Evolutionary conservation across 2,113 vertebrate genomes (phyloP).

Genomic region (Casuarius casuarius): DNA sequence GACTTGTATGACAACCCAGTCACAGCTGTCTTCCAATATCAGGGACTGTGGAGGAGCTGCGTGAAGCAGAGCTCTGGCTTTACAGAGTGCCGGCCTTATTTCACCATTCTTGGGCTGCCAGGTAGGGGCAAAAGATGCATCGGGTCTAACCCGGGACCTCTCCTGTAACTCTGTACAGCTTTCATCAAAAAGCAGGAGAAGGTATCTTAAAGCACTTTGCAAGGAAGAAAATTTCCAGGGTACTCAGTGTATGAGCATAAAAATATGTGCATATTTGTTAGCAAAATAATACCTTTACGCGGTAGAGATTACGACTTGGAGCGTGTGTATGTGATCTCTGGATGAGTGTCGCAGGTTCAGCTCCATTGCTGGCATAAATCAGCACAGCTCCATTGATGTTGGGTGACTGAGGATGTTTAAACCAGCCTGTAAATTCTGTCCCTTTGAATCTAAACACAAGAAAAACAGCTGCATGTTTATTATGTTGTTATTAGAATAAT

Average conservation of each 20-base stretch:
- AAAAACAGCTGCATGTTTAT: background rate
- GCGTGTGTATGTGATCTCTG: background rate
- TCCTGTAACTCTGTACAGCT: background rate
- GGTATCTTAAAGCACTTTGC: background rate
- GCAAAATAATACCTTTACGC: background rate
- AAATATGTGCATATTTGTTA: background rate
- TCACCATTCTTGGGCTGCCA: conserved; percentile 89
- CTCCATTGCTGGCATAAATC: background rate
- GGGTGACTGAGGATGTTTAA: background rate
- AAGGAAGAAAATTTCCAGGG: background rate
- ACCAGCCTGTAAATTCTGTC: background rate
- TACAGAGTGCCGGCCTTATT: conserved; percentile 89
- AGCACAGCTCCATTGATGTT: background rate
- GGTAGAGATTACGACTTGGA: background rate
- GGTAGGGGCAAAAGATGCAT: conserved; percentile 73
- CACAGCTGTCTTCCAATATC: conserved; percentile 86
- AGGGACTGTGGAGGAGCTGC: conserved; percentile 91
- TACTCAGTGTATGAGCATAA: background rate
- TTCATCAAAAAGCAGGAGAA: background rate
- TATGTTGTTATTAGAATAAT: background rate
- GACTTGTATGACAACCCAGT: conserved; percentile 84
- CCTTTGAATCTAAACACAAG: background rate
- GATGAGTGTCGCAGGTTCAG: background rate
- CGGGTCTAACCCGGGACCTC: background rate
- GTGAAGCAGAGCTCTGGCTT: conserved; percentile 86